Percentiles rank a stretch among this genome's conserved stretches.
phyloP scores from a whole-genome alignment of 2,888 invertebrate species.

The Oeneis ivallda region DNA sequence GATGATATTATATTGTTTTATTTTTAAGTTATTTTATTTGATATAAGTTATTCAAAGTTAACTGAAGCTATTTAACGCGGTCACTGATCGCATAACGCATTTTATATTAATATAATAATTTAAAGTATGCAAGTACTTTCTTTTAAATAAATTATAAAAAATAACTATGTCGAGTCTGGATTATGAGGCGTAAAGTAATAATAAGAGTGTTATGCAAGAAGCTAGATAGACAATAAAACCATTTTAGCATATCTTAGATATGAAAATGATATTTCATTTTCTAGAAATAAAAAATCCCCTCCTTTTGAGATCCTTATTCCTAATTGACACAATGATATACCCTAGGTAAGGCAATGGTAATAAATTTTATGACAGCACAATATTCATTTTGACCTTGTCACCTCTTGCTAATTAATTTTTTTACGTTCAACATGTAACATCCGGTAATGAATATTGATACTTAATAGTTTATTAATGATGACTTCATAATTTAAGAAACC shows the following conservation, averaged over 20 bases:
- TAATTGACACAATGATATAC: not conserved
- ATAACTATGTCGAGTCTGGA: not conserved
- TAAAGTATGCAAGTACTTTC: not conserved
- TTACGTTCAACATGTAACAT: conserved; percentile 21
- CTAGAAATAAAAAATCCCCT: not conserved
- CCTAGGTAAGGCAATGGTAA: not conserved
- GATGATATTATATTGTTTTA: too few relatives aligned
- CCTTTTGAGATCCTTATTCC: not conserved
- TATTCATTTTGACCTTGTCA: conserved; percentile 28
- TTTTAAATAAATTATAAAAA: not conserved
- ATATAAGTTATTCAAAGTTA: not conserved
- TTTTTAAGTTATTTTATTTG: too few relatives aligned
- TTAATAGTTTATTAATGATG: conserved; percentile 14
- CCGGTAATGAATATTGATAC: conserved; percentile 25
- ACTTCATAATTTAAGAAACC: conserved; percentile 21
- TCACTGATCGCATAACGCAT: not conserved
- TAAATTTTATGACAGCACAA: not conserved
- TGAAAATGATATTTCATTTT: not conserved
- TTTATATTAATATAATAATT: not conserved
- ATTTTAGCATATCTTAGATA: not conserved
- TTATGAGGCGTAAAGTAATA: not conserved
- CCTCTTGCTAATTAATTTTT: conserved; percentile 27
- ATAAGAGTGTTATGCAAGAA: not conserved
- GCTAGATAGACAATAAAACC: not conserved
- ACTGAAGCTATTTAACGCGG: not conserved